Evolutionary conservation across 2,113 vertebrate species (phyloP), one percentile per base, ranked within the genome.

Genomic region (Cyphomyrus plagiostoma): DNA sequence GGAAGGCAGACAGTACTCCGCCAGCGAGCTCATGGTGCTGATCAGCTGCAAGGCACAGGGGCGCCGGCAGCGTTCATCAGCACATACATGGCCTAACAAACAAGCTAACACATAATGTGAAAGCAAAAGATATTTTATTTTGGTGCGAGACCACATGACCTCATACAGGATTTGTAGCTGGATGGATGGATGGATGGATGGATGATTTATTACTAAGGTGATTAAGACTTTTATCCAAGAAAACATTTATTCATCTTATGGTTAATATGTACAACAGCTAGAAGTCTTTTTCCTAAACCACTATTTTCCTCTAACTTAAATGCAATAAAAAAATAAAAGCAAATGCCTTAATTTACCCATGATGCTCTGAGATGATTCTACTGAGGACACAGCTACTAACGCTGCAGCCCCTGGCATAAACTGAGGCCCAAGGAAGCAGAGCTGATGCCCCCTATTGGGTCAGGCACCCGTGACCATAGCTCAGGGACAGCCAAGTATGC

Each of bases 1-100:
- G 49, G 98, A 99, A 10, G 98, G 98, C 26, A 99, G 95, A 92
- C 98, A 99, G 93, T 99, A 99, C 92, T 99, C 98, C 30, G 98
- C 97, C 80, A 99, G 96, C 15, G 98, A 99, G 92, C 98, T 99
- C 98, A 99, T 98, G 46, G 97, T 97, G 95, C 95, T 99, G 94
- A 99, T 98, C 94, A 99, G 94, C 98, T 99, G 88, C 70, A 45
- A 62, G 3, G 88, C 48, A 39, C 82, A 84, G 39, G 82, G 39
- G 21, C 26, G 1, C 4, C 17, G 77, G 0, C 10, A 11, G 77
- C 77, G 5, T 4, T 82, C 7, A 42, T 46, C 17, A 17, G 11
- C 82, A 84, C 42, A 9, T 13, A n/a, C 23, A 84, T 1, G 45
- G 42, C 17, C 74, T n/a, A 42, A 42, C 74, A 26, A 66, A 11